Percentiles rank a stretch among this genome's conserved stretches.
phyloP scores from a whole-genome alignment of 2,113 vertebrate species.

The Microcebus ravelobensis region DNA sequence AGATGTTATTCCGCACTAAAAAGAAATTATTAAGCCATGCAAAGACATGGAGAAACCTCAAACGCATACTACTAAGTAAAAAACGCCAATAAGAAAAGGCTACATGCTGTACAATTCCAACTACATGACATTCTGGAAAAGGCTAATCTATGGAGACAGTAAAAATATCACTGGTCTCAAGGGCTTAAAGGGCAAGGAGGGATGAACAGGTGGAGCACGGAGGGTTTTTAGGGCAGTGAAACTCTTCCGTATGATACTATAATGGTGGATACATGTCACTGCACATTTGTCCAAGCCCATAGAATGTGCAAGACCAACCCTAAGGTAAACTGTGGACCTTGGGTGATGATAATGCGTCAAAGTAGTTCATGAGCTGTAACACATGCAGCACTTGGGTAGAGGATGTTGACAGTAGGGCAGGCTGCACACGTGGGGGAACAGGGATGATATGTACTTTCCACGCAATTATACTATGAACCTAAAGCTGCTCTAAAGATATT shows the following conservation, averaged over 20 bases:
- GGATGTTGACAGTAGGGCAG: neutral
- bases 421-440: neutral
- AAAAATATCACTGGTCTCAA: neutral
- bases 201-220: rapidly evolving
- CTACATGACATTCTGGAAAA: neutral
- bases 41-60: neutral
- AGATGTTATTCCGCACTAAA: neutral
- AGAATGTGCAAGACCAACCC: neutral
- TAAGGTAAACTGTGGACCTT: neutral
- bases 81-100: neutral
- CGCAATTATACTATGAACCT: neutral
- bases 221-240: neutral
- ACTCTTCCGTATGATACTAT: neutral
- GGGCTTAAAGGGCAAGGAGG: neutral
- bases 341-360: neutral
- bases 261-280: neutral
- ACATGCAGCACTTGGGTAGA: neutral
- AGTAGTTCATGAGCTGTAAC: neutral
- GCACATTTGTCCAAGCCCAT: neutral
- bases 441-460: neutral
- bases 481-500: neutral
- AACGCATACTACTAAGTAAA: neutral
- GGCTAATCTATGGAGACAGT: neutral
- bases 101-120: neutral
- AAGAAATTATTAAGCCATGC: neutral